Conservation (phyloP, 2,888 invertebrate genomes). For the Cheilosia pagana region DNA sequence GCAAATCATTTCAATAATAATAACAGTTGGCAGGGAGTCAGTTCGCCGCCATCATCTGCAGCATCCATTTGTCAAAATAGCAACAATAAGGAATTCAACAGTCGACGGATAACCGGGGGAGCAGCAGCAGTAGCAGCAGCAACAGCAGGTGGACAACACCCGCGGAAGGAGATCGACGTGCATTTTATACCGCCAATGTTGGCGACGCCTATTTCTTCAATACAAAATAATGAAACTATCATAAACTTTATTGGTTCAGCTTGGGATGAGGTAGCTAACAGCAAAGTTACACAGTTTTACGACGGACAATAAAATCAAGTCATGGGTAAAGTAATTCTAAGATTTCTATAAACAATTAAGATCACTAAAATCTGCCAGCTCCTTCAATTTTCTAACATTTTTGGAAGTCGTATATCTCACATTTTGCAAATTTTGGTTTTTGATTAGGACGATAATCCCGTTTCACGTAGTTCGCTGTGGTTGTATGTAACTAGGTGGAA, state of each 20-base stretch:
- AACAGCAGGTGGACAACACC: conserved; percentile 76
- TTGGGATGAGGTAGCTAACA: conserved; percentile 89
- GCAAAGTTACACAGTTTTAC: conserved; percentile 86
- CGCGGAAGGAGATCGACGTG: conserved; percentile 78
- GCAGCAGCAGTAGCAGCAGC: conserved; percentile 71
- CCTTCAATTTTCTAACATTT: no score
- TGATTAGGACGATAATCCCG: no score
- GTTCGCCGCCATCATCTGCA: conserved; percentile 55
- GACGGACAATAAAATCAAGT: conserved; percentile 84
- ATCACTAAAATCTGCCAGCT: no score
- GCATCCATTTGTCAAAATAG: conserved; percentile 25
- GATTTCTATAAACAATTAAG: no score
- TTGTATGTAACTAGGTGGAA: no score
- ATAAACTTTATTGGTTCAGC: conserved; percentile 88
- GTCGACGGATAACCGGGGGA: conserved; percentile 55
- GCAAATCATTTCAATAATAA: conserved; percentile 54
- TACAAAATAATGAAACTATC: conserved; percentile 86
- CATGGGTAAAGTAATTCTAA: conserved; percentile 63
- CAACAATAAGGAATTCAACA: conserved; percentile 44
- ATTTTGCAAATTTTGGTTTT: no score
- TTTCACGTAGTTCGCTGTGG: no score
- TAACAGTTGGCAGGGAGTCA: conserved; percentile 49
- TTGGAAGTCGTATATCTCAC: no score
- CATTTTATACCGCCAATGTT: conserved; percentile 80
- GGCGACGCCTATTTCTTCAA: conserved; percentile 81